Percentiles rank a stretch among this genome's conserved stretches.
Evolutionary conservation across 1,140 invertebrate species (phyloP).

Genomic region (Octopus bimaculoides): DNA sequence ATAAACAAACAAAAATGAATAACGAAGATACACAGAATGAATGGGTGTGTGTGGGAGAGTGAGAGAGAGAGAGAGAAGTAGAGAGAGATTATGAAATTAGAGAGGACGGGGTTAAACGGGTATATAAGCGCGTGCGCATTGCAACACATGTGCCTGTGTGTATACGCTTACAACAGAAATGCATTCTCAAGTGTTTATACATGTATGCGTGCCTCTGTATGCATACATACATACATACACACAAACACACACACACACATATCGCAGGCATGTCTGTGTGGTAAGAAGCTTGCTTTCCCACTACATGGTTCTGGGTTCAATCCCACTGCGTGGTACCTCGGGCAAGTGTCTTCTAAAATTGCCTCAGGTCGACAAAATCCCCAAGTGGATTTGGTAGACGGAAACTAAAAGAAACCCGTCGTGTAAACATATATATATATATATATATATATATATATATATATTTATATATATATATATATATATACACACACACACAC

Average conservation of each 20-base stretch:
- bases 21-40: not conserved
- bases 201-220: not conserved
- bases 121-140: constrained; percentile 18
- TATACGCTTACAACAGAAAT: constrained; percentile 11
- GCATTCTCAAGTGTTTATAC: not conserved
- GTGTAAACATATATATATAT: not conserved
- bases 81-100: not conserved
- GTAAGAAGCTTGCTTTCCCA: too few species aligned
- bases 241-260: not conserved
- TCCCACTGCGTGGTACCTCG: too few species aligned
- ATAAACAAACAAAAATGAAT: too few species aligned
- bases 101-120: not conserved
- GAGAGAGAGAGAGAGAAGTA: not conserved
- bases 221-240: not conserved
- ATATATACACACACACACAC: not conserved
- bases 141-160: constrained; percentile 30
- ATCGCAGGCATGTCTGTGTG: not conserved
- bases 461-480: not conserved
- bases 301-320: too few species aligned
- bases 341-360: not conserved
- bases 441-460: not conserved
- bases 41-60: not conserved
- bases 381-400: not conserved
- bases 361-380: not conserved
- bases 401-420: not conserved